A percentile compares a stretch with the other conserved stretches of the same genome.
phyloP scores from a whole-genome alignment of 2,888 invertebrate genomes.

The Liopterus haemorrhoidalis region DNA sequence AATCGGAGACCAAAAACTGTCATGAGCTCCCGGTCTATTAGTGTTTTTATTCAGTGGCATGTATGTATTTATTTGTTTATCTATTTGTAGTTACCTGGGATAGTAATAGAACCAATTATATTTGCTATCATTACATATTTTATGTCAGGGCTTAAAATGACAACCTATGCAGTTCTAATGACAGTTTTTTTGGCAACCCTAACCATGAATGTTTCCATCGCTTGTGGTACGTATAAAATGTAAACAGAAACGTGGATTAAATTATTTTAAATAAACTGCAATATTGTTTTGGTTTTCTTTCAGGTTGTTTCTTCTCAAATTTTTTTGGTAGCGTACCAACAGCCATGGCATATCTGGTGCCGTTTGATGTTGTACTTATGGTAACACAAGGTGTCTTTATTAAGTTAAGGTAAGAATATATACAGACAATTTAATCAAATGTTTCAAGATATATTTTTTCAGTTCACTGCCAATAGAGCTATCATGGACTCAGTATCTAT shows the following conservation, averaged over 20 bases:
- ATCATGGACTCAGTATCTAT: slow-evolving; percentile 72
- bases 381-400: slow-evolving; percentile 81
- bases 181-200: slow-evolving; percentile 65
- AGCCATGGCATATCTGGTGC: slow-evolving; percentile 78
- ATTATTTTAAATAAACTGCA: slow-evolving; percentile 10
- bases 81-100: slow-evolving; percentile 82
- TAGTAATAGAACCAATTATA: slow-evolving; percentile 74
- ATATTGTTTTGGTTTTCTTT: slow-evolving; percentile 25
- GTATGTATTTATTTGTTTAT: slow-evolving; percentile 26
- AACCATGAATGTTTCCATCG: slow-evolving; percentile 80
- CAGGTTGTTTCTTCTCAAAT: slow-evolving; percentile 79
- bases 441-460: slow-evolving; percentile 35
- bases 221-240: slow-evolving; percentile 60
- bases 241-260: slow-evolving; percentile 5
- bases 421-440: slow-evolving; percentile 9
- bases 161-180: slow-evolving; percentile 62
- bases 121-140: slow-evolving; percentile 81
- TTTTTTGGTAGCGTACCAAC: slow-evolving; percentile 73
- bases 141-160: slow-evolving; percentile 71
- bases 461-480: slow-evolving; percentile 66
- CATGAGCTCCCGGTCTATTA: too few species aligned
- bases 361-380: slow-evolving; percentile 81
- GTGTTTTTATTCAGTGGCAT: too few species aligned
- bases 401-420: slow-evolving; percentile 61
- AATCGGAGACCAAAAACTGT: too few species aligned